Evolutionary conservation across 2,113 vertebrate species (phyloP), one percentile per base, ranked within the genome.

Genomic region (Willisornis vidua): DNA sequence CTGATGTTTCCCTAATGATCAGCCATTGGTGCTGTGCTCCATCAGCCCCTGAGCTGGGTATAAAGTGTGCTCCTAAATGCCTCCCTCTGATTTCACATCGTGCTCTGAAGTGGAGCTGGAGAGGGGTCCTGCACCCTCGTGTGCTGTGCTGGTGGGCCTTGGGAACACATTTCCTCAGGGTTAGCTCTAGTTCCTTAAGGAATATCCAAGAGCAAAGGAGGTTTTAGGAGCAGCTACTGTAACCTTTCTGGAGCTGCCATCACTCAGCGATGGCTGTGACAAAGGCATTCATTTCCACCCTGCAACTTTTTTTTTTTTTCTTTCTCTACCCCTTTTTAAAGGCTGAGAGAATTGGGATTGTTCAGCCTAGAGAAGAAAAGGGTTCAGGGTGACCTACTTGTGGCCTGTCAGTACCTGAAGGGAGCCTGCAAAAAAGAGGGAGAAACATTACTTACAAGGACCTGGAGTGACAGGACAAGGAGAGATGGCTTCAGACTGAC

Each of bases 121-220:
- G 5, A 70, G 28, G 57, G 61, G 10, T 61, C 52, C 43, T 24
- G 41, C 48, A 48, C 18, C 29, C 16, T 57, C 39, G 11, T 4
- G 9, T 12, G 7, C 11, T 1, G 6, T 0, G 13, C 18, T 12
- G 66, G 17, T 17, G 71, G 19, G 77, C 55, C 23, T 45, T 1
- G 6, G 18, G 8, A 29, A 8, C 2, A 1, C 0, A 0, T 16
- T 16, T 74, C 31, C 49, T 20, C 7, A 0, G 9, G 29, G 8
- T 51, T 62, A 31, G 61, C 37, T 87, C 6, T 1, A 5, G 10
- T 17, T 82, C 51, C 31, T 35, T n/a, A 41, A 82, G 12, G 10
- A 58, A 26, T 17, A 35, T 43, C 41, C 7, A 12, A 23, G 10
- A 48, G 7, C 3, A 45, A 9, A 17, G 1, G 31, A 13, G 26